Evolutionary conservation across 2,113 vertebrate species (phyloP).

Genomic region (Cyanoramphus novaezelandiae): DNA sequence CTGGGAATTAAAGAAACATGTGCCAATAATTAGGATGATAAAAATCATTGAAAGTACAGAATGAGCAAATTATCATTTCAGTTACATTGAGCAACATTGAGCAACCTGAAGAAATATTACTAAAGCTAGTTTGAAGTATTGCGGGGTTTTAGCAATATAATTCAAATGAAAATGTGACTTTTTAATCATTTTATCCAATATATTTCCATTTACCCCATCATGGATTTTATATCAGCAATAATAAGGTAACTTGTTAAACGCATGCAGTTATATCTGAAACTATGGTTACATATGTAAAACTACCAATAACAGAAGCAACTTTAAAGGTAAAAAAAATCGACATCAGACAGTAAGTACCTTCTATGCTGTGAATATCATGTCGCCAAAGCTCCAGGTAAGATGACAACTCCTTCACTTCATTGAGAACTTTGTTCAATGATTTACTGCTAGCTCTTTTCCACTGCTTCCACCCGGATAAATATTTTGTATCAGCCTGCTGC

Average conservation of each 20-base stretch:
- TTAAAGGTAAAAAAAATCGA: neutral
- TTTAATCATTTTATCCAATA: neutral
- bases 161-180: neutral
- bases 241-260: neutral
- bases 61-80: slow-evolving; percentile 33
- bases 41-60: neutral
- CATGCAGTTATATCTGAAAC: neutral
- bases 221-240: neutral
- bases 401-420: slow-evolving; percentile 64
- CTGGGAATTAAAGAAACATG: slow-evolving; percentile 65
- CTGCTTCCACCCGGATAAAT: slow-evolving; percentile 75
- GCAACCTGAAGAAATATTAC: neutral
- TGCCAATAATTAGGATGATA: neutral
- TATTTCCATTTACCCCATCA: neutral
- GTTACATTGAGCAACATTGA: slow-evolving; percentile 42
- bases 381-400: slow-evolving; percentile 87
- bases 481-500: slow-evolving; percentile 49
- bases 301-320: neutral
- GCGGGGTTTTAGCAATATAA: neutral
- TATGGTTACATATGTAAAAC: neutral
- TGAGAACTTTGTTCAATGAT: slow-evolving; percentile 74
- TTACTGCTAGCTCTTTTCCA: slow-evolving; percentile 75
- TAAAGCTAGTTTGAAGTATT: neutral
- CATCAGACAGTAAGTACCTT: slow-evolving; percentile 62
- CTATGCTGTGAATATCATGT: slow-evolving; percentile 81